Evolutionary conservation across 1,140 invertebrate genomes (phyloP), one percentile per base, ranked within the genome.

Genomic region (Pectinophora gossypiella): DNA sequence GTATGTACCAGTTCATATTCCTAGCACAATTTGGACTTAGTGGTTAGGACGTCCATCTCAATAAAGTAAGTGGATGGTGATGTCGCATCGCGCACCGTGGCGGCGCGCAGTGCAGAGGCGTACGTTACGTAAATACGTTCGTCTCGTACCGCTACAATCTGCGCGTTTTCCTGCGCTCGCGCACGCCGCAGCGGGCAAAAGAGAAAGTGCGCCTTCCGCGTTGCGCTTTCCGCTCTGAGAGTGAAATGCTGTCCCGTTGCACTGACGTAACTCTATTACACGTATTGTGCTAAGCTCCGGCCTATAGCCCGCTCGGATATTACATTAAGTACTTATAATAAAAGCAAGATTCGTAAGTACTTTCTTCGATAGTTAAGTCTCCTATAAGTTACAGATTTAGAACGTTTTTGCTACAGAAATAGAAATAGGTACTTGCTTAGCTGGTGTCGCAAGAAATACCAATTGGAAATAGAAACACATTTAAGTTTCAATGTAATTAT

Each of bases 191-290:
- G 40, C 42, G 64, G 59, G 76, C 77, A 83, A 84, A 85, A 85
- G 84, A 85, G 82, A 87, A 87, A 87, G 84, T 87, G 69, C 56
- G 74, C 75, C 71, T 85, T 85, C 79, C 84, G 82, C 82, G 70
- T 82, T 71, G 79, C 70, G 78, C 76, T 81, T 81, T 81, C 77
- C 81, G 81, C 76, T 67, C 60, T 57, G 82, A 87, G 80, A 86
- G 80, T 86, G 83, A 86, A 86, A 86, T 84, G 80, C 65, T 73
- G 75, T 84, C 80, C 84, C 81, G 81, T 85, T 78, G 59, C 62
- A 63, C 59, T 85, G 79, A 85, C 80, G 84, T 82, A 85, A 86
- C 76, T 54, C 65, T 72, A 79, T 73, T 74, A 68, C 70, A 69
- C 66, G 66, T 60, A 61, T 64, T 64, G 63, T 60, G 56, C 44